Evolutionary conservation across 2,113 vertebrate species (phyloP), one percentile per base, ranked within the genome.

Genomic region (Alouatta palliata): DNA sequence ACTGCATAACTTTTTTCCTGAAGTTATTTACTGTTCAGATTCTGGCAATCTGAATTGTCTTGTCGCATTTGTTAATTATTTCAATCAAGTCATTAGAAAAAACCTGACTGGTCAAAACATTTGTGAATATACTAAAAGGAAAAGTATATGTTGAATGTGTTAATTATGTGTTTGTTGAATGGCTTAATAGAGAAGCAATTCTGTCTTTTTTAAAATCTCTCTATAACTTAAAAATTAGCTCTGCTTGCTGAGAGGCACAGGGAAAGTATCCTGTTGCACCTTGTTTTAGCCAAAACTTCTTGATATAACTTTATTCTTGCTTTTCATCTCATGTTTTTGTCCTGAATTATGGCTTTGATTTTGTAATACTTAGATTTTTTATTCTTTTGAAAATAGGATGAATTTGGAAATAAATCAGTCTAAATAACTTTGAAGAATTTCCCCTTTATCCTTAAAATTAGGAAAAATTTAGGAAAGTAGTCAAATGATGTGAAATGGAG

Each of bases 21-120:
- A 35, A 77, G 32, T 94, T 95, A 92, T 95, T 80, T 79, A 58
- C 68, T 37, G 92, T 89, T 87, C 40, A 75, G 45, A 94, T 95
- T 95, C 54, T 90, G 61, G 19, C 16, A 66, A 1, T 90, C 27
- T 92, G 66, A 77, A 94, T 90, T 94, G 25, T 76, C 58, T 79
- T 92, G 37, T 83, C 82, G 54, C 30, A 83, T 82, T 97, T 96
- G 49, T 94, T 91, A 85, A 82, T 92, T 91, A 87, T 91, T 93
- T 64, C 56, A 87, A 19, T 12, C 14, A 89, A 86, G 81, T 89
- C 40, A 70, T 95, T 87, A 68, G 27, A 79, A 56, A 66, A 73
- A 90, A 90, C 13, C 52, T 58, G 49, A 66, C 45, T 49, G 16
- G 27, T 95, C 81, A 93, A 90, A 90, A 79, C 47, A 90, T 79